Percentiles rank a stretch among this genome's conserved stretches.
phyloP scores from a whole-genome alignment of 2,888 invertebrate genomes.

The Drosophila mayaguana region DNA sequence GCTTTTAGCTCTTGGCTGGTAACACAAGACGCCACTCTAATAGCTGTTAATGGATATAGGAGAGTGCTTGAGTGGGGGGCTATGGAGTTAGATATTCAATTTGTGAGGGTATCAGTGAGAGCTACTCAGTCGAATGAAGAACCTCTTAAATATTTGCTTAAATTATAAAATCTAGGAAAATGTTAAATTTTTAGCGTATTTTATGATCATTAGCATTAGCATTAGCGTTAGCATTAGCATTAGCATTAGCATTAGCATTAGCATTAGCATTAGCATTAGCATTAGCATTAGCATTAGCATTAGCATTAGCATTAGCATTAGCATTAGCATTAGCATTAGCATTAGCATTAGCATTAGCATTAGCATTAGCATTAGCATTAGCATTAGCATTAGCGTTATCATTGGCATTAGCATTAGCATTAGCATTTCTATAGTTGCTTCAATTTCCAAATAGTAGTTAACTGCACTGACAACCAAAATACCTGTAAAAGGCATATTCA shows the following conservation, averaged over 20 bases:
- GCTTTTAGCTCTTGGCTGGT: constrained; percentile 48
- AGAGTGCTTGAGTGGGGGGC: constrained; percentile 4
- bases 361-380: background rate
- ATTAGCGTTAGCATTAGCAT: background rate
- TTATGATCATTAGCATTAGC: background rate
- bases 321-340: background rate
- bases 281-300: background rate
- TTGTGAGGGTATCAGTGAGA: background rate
- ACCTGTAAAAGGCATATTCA: background rate
- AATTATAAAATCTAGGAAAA: background rate
- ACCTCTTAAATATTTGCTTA: background rate
- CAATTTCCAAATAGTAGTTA: background rate
- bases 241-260: background rate
- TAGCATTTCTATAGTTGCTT: background rate
- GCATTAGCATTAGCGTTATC: background rate
- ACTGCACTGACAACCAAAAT: background rate
- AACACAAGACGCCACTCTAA: constrained; percentile 66
- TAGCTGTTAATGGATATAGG: constrained; percentile 61
- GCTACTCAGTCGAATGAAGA: background rate
- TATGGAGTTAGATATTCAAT: constrained; percentile 26
- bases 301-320: background rate
- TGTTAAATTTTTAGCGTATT: background rate
- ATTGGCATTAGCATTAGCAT: background rate
- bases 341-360: background rate
- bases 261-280: background rate